Evolutionary conservation across 1,140 invertebrate genomes (phyloP), one percentile per base, ranked within the genome.

Genomic region (Musca vetustissima): DNA sequence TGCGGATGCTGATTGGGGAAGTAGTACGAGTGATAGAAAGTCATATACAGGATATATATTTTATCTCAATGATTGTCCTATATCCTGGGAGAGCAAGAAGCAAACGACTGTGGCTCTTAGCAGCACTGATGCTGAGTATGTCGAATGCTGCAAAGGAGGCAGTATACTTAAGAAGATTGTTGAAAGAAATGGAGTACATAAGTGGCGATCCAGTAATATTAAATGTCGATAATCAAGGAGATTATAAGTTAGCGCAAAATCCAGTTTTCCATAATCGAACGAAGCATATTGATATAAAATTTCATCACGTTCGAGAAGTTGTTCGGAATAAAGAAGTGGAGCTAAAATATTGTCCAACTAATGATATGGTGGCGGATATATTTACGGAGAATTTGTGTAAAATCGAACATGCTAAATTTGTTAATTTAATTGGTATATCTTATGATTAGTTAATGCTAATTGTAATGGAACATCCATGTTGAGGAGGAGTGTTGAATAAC

Each of bases 251-350:
- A 8, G 70, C 25, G 4, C 55, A 64, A 13, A 85, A 84, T 74
- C 77, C 76, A 13, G 75, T 82, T 22, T 75, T 71, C 50, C 76
- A 83, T 61, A 64, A 70, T 25, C 70, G 78, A 32, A 79, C 77
- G 0, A 85, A 85, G 65, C 83, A 84, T 65, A 84, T 85, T 22
- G 79, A 83, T 67, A 73, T 83, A 8, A 69, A 72, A 9, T 73
- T 81, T 67, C 78, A 83, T 73, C 83, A 77, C 65, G 73, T 80
- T 4, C 25, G 78, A 22, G 66, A 69, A 49, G 13, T 69, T 14
- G 28, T 61, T 9, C 64, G 68, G 19, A 47, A 17, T 22, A 25
- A 25, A 21, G 13, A 53, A 32, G 28, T 70, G 17, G 15, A 48
- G 14, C 24, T 70, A 14, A 25, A 57, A 14, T 70, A 67, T 67